Conservation (phyloP, 2,888 invertebrate species). For the Pandemis heparana region DNA sequence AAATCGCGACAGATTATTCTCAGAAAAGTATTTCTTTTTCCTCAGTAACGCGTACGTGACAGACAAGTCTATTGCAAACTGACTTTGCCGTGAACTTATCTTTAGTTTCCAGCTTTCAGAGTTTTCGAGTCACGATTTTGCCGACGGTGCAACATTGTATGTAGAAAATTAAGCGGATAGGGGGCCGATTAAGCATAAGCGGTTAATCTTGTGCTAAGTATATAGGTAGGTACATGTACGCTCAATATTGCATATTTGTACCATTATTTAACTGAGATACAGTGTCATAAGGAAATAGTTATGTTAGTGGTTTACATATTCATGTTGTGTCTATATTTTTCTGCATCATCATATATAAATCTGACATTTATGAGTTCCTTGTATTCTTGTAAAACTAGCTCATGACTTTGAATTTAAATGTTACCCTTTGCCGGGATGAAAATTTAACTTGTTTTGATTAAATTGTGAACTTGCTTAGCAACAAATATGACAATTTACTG, state of each 20-base stretch:
- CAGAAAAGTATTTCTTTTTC: neutral
- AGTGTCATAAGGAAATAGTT: slow-evolving; percentile 19
- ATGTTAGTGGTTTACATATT: slow-evolving; percentile 6
- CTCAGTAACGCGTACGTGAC: neutral
- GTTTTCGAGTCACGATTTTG: slow-evolving; percentile 19
- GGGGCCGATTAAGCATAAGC: neutral
- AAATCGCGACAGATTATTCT: neutral
- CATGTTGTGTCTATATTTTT: neutral
- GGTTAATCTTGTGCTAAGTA: neutral
- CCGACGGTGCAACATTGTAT: slow-evolving; percentile 18
- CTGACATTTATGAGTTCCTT: neutral
- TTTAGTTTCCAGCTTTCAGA: neutral
- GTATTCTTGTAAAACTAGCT: neutral
- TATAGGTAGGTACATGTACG: neutral
- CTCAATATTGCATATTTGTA: neutral
- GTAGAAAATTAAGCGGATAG: slow-evolving; percentile 17
- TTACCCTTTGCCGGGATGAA: neutral
- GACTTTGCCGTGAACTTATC: neutral
- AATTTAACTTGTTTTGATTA: neutral
- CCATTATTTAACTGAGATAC: neutral
- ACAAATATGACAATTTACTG: neutral
- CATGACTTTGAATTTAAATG: neutral
- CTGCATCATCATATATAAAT: neutral
- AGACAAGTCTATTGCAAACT: neutral
- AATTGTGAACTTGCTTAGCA: neutral